Percentiles rank a stretch among this genome's conserved stretches.
Evolutionary conservation across 1,140 invertebrate genomes (phyloP).

Genomic region (Drosophila pallidifrons): DNA sequence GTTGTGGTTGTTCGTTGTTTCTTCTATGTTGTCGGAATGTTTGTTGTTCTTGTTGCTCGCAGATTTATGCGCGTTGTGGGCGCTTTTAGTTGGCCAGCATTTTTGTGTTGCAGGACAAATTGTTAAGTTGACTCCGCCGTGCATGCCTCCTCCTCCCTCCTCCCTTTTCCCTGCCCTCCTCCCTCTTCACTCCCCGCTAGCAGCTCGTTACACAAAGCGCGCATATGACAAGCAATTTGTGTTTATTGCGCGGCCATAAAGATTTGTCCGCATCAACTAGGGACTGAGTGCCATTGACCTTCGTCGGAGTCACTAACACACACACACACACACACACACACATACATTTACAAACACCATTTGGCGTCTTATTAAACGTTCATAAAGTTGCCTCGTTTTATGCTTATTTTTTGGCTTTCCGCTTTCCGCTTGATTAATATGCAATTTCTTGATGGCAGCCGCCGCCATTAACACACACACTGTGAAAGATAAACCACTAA

Average conservation of each 20-base stretch:
- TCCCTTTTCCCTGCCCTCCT: neutral
- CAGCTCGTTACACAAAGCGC: slow-evolving; percentile 70
- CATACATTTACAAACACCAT: slow-evolving; percentile 43
- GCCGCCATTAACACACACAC: slow-evolving; percentile 67
- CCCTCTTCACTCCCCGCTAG: neutral
- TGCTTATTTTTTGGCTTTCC: slow-evolving; percentile 40
- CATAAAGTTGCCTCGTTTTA: slow-evolving; percentile 48
- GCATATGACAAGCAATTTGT: slow-evolving; percentile 81
- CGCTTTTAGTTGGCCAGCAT: slow-evolving; percentile 40
- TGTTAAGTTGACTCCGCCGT: slow-evolving; percentile 62
- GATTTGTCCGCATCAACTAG: slow-evolving; percentile 51
- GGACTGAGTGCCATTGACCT: slow-evolving; percentile 45
- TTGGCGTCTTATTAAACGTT: slow-evolving; percentile 68
- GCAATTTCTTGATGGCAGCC: slow-evolving; percentile 72
- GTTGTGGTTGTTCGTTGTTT: too few species aligned
- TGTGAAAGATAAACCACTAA: slow-evolving; percentile 47
- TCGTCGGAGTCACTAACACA: slow-evolving; percentile 31
- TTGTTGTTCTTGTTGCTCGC: slow-evolving; percentile 10
- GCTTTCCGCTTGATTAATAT: slow-evolving; percentile 73
- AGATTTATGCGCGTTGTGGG: slow-evolving; percentile 18
- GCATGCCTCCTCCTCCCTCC: neutral
- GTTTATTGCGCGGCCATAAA: slow-evolving; percentile 77
- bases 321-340: slow-evolving; percentile 13
- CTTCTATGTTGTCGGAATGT: neutral
- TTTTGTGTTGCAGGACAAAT: slow-evolving; percentile 62